Evolutionary conservation across 35 echinoderm and acorn worm genomes (phyloP), one percentile per base, ranked within the genome.

Genomic region (Ophioderma brevispina): DNA sequence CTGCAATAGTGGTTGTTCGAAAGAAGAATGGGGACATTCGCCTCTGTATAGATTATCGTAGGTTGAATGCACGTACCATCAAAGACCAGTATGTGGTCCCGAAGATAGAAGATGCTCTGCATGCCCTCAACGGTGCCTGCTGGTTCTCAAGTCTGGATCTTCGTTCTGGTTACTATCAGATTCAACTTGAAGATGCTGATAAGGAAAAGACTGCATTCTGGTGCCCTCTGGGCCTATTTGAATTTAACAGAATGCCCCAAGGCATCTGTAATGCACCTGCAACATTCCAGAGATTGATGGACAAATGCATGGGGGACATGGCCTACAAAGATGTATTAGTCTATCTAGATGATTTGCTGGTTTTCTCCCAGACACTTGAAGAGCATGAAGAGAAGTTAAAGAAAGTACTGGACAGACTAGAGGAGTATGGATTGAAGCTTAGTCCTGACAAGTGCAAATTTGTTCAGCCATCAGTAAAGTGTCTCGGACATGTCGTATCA

Each of bases 181-280:
- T 92, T 31, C 56, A 32, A 34, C 88, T 95, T 89, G 77, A 92
- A 21, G 76, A 55, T 1, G 40, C 31, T 13, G 94, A 95, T 18
- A 76, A 84, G 76, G 34, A 87, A 17, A 95, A 95, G 83, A 95
- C 89, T 28, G 94, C 94, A 19, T 95, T 95, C 80, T 91, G 89
- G 0, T 91, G 89, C 0, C 89, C 94, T 0, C 86, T 95, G 84
- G 94, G 89, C 0, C 55, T 95, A 21, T 95, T 49, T 36, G 94
- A 95, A 52, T 95, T 87, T 23, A 91, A 85, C n/a, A 33, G 89
- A 39, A 87, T 95, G 89, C 94, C 94, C 0, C 89, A n/a, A n/a
- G n/a, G n/a, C n/a, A n/a, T n/a, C n/a, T n/a, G n/a, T n/a, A n/a
- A n/a, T n/a, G n/a, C n/a, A 37, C 94, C 89, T 0, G 89, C 94